Evolutionary conservation across 1,140 invertebrate species (phyloP), one percentile per base, ranked within the genome.

Genomic region (Agraylea sexmaculata): DNA sequence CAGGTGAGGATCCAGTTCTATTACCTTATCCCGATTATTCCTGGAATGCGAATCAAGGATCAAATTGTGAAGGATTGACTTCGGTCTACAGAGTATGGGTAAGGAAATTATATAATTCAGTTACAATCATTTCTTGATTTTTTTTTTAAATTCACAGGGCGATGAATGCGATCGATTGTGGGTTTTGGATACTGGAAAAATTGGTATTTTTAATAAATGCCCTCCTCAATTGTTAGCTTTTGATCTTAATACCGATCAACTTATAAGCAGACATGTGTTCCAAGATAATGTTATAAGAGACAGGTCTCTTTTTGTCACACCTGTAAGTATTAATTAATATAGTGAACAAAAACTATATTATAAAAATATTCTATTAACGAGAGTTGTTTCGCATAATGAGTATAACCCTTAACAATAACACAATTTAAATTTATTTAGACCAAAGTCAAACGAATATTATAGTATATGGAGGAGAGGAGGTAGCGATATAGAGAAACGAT

Each of bases 101-200:
- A 57, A 55, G 57, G 56, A 6, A 4, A 5, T 19, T 34, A 20
- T 4, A 34, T 34, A 30, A 7, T 7, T 12, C 12, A 12, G 5
- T n/a, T n/a, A n/a, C n/a, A n/a, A n/a, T n/a, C n/a, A n/a, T n/a
- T n/a, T n/a, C n/a, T n/a, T 27, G 10, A 40, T 11, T 22, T 15
- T 35, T 27, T 28, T 43, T 31, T 27, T 15, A 38, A 45, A 43
- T 42, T 62, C 57, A 22, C 55, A 77, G 74, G 71, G 72, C 29
- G 73, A 74, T 49, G 64, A 68, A 43, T 75, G 72, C 53, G 59
- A 71, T 50, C 66, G 72, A 21, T 53, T 75, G 19, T 75, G 73
- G 73, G 60, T 73, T 11, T 64, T 74, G 54, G 73, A 75, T 43
- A 49, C 62, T 0, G 73, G 72, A 8, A 63, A 66, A 37, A 61